Conservation (phyloP, 2,797 vertebrate species). For the Lindbergichthys nudifrons region DNA sequence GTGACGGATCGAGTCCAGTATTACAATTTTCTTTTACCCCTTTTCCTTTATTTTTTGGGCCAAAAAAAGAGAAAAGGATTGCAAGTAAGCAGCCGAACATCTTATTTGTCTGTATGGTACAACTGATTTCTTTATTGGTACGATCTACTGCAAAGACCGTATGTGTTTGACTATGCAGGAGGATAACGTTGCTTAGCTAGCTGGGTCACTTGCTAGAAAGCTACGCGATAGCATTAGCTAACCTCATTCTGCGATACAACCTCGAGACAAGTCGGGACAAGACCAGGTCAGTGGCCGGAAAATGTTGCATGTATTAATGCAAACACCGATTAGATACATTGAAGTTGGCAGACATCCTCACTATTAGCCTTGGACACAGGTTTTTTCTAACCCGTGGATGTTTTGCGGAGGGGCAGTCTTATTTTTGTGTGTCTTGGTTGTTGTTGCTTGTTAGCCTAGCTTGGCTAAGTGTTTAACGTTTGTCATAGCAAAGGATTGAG, state of each 20-base stretch:
- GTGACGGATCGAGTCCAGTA: conserved; percentile 79
- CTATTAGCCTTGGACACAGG: accelerated
- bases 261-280: conserved; percentile 89
- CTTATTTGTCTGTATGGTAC: conserved; percentile 30
- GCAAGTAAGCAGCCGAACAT: conserved; percentile 79
- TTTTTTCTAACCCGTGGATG: not conserved
- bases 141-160: conserved; percentile 2
- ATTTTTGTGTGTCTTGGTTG: conserved; percentile 45
- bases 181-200: conserved; percentile 70
- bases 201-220: conserved; percentile 72
- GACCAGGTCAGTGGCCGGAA: conserved; percentile 85
- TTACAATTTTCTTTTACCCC: conserved; percentile 78
- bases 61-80: conserved; percentile 76
- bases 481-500: too few relatives aligned
- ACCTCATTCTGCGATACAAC: conserved; percentile 84
- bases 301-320: conserved; percentile 8
- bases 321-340: not conserved
- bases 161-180: conserved; percentile 59
- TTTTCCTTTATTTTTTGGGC: conserved; percentile 82
- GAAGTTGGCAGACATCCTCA: accelerated
- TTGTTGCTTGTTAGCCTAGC: conserved; percentile 58
- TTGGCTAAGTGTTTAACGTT: conserved; percentile 14
- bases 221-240: conserved; percentile 73
- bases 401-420: conserved; percentile 27
- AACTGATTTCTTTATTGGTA: conserved; percentile 1